These are phyloP conservation scores for Uria lomvia DNA, from an alignment of 2,113 vertebrate genomes.

Conservation along the genomic window DNA sequence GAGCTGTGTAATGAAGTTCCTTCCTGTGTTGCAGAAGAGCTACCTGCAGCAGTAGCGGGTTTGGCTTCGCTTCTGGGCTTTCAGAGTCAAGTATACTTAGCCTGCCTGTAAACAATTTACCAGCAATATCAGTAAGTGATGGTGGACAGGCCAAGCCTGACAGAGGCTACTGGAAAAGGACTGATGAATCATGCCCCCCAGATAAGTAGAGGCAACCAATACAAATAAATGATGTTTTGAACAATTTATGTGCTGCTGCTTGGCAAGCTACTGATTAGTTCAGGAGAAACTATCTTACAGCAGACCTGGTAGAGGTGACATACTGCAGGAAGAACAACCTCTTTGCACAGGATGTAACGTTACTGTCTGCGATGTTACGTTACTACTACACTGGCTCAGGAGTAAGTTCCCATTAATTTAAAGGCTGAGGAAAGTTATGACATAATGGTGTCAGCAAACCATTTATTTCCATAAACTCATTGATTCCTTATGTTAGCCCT, in stretches of 20 bases:
- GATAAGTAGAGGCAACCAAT: not conserved
- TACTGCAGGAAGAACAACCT: not conserved
- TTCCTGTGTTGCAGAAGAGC: not conserved
- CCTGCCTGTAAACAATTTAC: not conserved
- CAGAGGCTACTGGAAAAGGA: not conserved
- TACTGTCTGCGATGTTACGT: not conserved
- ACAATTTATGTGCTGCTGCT: not conserved
- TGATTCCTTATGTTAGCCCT: not conserved
- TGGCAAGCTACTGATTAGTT: not conserved
- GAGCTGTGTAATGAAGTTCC: not conserved
- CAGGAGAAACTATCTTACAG: not conserved
- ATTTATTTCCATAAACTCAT: not conserved
- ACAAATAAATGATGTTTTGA: not conserved
- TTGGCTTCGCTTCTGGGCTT: not conserved
- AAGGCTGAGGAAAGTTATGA: not conserved
- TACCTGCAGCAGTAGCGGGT: not conserved
- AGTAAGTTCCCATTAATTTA: not conserved
- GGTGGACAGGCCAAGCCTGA: not conserved
- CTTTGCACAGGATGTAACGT: not conserved
- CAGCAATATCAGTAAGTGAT: not conserved
- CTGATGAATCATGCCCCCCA: not conserved
- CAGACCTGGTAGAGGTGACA: not conserved
- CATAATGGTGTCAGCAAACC: not conserved
- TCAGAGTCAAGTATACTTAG: not conserved
- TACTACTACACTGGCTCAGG: not conserved